phyloP scores from a whole-genome alignment of 2,888 invertebrate genomes.

The Graphium colonna region DNA sequence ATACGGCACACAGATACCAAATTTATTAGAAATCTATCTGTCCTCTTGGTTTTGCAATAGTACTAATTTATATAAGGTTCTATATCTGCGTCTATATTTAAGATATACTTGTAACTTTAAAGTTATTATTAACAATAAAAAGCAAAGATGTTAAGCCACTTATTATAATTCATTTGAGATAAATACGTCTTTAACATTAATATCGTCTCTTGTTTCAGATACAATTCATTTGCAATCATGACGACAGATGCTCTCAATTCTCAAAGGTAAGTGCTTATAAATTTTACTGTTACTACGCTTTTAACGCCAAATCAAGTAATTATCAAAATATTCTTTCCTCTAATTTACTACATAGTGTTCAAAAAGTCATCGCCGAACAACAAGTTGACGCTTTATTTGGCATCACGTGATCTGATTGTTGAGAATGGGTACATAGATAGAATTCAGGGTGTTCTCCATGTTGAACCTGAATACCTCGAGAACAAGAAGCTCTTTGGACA shows the following conservation, averaged over 20 bases:
- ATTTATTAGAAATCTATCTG: too few species aligned
- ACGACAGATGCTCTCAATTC: constrained; percentile 67
- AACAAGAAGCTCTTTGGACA: constrained; percentile 92
- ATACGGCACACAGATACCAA: too few species aligned
- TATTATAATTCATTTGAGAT: not conserved
- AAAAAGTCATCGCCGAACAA: constrained; percentile 93
- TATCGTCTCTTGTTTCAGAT: constrained; percentile 14
- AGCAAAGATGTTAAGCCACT: too few species aligned
- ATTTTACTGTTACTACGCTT: not conserved
- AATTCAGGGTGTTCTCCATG: constrained; percentile 93
- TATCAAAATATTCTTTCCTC: too few species aligned
- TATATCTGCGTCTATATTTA: too few species aligned
- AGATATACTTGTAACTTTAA: too few species aligned
- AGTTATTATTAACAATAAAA: too few species aligned
- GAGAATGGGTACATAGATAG: constrained; percentile 87
- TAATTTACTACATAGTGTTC: constrained; percentile 82
- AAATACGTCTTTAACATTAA: too few species aligned
- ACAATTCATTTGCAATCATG: constrained; percentile 39
- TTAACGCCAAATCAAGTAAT: not conserved
- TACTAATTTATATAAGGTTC: too few species aligned
- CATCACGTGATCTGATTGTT: constrained; percentile 89
- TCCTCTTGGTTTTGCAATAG: too few species aligned
- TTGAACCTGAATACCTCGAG: constrained; percentile 89
- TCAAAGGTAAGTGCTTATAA: constrained; percentile 51
- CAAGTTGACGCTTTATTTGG: constrained; percentile 90